These are phyloP conservation scores for Tragelaphus strepsiceros DNA, from an alignment of 2,113 vertebrate species.

Conservation along the genomic window DNA sequence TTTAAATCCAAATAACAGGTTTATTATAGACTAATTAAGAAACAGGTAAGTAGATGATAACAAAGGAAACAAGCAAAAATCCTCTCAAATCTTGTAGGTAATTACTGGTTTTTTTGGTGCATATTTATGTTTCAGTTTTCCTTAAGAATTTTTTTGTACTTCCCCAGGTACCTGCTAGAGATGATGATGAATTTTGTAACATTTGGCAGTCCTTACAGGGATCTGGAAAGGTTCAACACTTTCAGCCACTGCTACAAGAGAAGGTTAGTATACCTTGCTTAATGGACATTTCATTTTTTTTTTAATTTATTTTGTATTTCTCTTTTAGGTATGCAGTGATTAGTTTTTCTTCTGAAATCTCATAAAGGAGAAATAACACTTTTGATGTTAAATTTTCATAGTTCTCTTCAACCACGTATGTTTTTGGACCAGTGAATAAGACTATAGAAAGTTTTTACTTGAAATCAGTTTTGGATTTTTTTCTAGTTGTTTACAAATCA, in stretches of 20 bases:
- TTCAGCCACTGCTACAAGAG: conserved; percentile 83
- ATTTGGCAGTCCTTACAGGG: conserved; percentile 94
- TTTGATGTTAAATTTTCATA: conserved; percentile 27
- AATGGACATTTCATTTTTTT: neutral
- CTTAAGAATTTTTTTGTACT: conserved; percentile 19
- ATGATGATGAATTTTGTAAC: conserved; percentile 90
- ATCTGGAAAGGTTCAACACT: conserved; percentile 82
- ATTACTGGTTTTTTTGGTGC: neutral
- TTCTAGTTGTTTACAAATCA: neutral
- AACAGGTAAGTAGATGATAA: neutral
- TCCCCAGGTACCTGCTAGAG: conserved; percentile 75
- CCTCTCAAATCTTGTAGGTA: neutral
- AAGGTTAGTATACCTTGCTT: conserved; percentile 79
- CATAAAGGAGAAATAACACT: neutral
- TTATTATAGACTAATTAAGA: neutral
- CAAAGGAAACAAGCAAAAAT: conserved; percentile 19
- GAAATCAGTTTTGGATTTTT: conserved; percentile 18
- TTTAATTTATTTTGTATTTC: neutral
- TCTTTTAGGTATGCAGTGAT: neutral
- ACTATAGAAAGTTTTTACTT: conserved; percentile 10
- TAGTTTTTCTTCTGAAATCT: conserved; percentile 2
- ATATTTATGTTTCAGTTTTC: neutral
- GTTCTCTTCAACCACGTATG: neutral
- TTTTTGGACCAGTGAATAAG: neutral
- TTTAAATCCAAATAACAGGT: neutral